phyloP scores from a whole-genome alignment of 2,888 invertebrate species.

The Drepanosiphum platanoidis region DNA sequence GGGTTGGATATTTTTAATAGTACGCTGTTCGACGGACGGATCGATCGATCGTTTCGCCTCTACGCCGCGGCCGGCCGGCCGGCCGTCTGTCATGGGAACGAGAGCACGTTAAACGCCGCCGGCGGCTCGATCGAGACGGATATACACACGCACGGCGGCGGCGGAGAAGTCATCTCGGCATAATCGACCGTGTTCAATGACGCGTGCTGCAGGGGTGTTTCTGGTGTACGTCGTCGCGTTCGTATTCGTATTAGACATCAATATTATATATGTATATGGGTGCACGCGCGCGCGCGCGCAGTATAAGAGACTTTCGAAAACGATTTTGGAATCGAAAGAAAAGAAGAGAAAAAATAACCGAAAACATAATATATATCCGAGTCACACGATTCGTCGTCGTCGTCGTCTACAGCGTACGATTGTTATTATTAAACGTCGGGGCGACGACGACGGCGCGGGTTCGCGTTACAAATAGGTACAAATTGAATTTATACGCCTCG shows the following conservation, averaged over 20 bases:
- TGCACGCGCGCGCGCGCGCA: not conserved
- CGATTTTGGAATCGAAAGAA: not conserved
- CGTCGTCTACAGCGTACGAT: too few relatives aligned
- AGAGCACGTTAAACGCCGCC: constrained; percentile 57
- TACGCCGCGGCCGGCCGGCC: not conserved
- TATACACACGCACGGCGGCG: not conserved
- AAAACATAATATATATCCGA: not conserved
- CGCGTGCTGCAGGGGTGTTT: constrained; percentile 31
- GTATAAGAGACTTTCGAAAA: constrained; percentile 7
- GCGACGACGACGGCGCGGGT: too few relatives aligned
- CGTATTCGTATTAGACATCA: not conserved
- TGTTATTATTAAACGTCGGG: not conserved
- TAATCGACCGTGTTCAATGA: constrained; percentile 51
- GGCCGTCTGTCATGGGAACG: constrained; percentile 50
- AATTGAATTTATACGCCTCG: constrained; percentile 16
- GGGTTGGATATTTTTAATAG: too few relatives aligned
- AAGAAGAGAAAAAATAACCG: not conserved
- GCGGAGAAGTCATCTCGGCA: constrained; percentile 4
- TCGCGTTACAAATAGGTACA: constrained; percentile 15
- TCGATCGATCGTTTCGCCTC: constrained; percentile 38
- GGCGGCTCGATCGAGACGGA: constrained; percentile 17
- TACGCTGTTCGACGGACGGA: too few relatives aligned
- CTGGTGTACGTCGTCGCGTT: not conserved
- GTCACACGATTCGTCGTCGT: constrained; percentile 30
- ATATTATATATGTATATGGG: not conserved